These are phyloP conservation scores for Triops longicaudatus DNA, from an alignment of 1,140 invertebrate species.

Conservation along the genomic window DNA sequence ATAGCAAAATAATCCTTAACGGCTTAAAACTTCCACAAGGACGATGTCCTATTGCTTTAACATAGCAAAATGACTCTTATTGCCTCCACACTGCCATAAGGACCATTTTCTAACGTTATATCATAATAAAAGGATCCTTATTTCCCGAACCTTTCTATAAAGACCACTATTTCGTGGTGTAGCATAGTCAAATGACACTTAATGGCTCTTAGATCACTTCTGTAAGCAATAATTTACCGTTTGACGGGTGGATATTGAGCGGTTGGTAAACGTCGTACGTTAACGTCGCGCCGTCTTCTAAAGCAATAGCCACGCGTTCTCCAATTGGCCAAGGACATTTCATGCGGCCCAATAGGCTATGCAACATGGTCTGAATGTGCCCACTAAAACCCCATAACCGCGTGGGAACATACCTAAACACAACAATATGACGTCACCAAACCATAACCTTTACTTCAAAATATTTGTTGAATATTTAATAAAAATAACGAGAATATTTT, in stretches of 20 bases:
- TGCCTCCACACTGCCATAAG: too few relatives aligned
- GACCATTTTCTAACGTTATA: too few relatives aligned
- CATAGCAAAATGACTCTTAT: too few relatives aligned
- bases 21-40: too few relatives aligned
- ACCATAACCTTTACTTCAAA: too few relatives aligned
- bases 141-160: too few relatives aligned
- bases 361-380: slow-evolving; percentile 82
- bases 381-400: slow-evolving; percentile 87
- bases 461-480: too few relatives aligned
- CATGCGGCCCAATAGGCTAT: slow-evolving; percentile 78
- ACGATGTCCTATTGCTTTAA: too few relatives aligned
- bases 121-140: too few relatives aligned
- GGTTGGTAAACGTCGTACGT: slow-evolving; percentile 89
- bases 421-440: too few relatives aligned
- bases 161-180: not conserved
- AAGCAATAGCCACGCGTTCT: slow-evolving; percentile 58
- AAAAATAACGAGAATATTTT: not conserved
- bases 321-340: slow-evolving; percentile 77
- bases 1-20: too few relatives aligned
- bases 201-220: not conserved
- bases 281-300: slow-evolving; percentile 74
- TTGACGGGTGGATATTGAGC: slow-evolving; percentile 40
- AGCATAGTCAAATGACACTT: not conserved
- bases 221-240: slow-evolving; percentile 17
- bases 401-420: slow-evolving; percentile 72